phyloP scores from a whole-genome alignment of 2,113 vertebrate species.

The Heliornis fulica region DNA sequence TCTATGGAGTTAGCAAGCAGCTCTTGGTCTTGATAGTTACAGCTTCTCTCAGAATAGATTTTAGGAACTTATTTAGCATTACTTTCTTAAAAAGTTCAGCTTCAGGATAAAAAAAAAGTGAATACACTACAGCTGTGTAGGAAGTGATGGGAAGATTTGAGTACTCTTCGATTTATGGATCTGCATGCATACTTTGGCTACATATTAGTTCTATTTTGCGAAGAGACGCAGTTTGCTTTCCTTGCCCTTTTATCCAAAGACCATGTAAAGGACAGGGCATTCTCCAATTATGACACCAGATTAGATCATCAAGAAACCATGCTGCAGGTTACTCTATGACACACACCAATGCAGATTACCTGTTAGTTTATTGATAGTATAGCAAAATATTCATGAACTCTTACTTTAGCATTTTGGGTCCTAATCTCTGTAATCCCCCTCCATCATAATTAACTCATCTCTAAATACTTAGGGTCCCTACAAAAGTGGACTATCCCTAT shows the following conservation, averaged over 20 bases:
- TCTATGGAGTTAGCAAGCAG: not conserved
- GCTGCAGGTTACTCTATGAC: not conserved
- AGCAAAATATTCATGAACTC: not conserved
- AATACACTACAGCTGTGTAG: not conserved
- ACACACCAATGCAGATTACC: not conserved
- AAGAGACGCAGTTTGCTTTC: not conserved
- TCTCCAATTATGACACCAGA: not conserved
- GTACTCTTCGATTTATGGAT: not conserved
- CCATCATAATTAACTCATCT: not conserved
- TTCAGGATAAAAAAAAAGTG: not conserved
- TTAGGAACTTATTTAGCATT: not conserved
- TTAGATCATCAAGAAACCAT: not conserved
- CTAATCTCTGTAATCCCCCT: not conserved
- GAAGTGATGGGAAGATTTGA: not conserved
- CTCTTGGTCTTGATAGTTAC: not conserved
- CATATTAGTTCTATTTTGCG: not conserved
- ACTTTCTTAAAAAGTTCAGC: not conserved
- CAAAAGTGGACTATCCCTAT: not conserved
- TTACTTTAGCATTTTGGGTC: not conserved
- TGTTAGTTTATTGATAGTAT: not conserved
- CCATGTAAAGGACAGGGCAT: not conserved
- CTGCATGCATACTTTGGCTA: not conserved
- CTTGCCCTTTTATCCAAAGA: not conserved
- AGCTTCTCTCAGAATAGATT: not conserved
- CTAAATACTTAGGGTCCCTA: not conserved